These are phyloP conservation scores for Odocoileus virginianus DNA, from an alignment of 2,113 vertebrate genomes.

Conservation along the genomic window DNA sequence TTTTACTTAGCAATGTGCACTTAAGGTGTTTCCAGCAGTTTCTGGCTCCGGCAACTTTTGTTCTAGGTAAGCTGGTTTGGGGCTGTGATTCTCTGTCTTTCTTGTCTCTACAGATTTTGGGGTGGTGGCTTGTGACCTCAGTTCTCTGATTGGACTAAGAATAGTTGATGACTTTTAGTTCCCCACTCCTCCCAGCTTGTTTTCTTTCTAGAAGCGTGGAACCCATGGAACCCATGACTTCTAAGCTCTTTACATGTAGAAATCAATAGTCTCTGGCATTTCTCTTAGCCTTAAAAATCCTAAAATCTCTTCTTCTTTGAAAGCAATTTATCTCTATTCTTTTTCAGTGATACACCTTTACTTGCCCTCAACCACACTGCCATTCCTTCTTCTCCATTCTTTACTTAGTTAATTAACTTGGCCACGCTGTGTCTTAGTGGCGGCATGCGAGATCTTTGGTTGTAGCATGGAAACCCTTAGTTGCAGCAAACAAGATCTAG, in stretches of 20 bases:
- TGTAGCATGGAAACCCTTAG: background rate
- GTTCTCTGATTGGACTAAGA: background rate
- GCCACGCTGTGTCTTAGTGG: background rate
- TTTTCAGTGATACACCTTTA: background rate
- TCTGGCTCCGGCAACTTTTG: background rate
- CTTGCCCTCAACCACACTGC: background rate
- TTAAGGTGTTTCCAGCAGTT: background rate
- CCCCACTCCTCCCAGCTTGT: background rate
- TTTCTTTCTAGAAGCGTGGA: background rate
- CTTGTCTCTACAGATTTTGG: background rate
- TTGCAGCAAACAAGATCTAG: background rate
- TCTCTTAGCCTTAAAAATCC: background rate
- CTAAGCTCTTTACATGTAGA: background rate
- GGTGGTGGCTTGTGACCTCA: background rate
- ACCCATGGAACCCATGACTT: background rate
- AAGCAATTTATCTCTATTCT: background rate
- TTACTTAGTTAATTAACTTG: background rate
- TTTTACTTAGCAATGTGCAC: background rate
- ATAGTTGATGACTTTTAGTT: background rate
- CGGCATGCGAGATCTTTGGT: background rate
- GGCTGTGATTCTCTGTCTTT: background rate
- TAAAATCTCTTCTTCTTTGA: background rate
- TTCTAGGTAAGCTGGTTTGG: background rate
- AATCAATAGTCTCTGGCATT: background rate
- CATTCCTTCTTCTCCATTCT: background rate